Percentiles rank a stretch among this genome's conserved stretches.
phyloP scores from a whole-genome alignment of 2,888 invertebrate species.

The Noctua janthe region DNA sequence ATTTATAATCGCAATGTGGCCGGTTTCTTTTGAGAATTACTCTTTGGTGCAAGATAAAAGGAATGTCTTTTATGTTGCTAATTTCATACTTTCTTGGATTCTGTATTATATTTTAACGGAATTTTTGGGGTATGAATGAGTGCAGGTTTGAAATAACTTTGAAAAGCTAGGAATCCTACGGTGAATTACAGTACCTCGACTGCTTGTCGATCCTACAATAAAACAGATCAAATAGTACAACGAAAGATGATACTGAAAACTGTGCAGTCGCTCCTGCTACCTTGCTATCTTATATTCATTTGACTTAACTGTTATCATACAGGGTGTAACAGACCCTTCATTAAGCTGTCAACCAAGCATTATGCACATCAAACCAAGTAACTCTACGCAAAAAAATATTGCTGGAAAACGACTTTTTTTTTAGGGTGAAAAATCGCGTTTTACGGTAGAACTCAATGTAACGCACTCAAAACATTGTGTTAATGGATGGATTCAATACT shows the following conservation, averaged over 20 bases:
- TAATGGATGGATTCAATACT: too few relatives aligned
- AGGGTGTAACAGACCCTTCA: too few relatives aligned
- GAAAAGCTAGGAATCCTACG: background rate
- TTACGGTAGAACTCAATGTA: too few relatives aligned
- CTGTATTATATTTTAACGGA: slow-evolving; percentile 13
- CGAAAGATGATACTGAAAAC: background rate
- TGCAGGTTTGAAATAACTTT: background rate
- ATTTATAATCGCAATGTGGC: slow-evolving; percentile 36
- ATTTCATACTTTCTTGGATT: slow-evolving; percentile 18
- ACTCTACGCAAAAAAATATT: too few relatives aligned
- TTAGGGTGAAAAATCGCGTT: too few relatives aligned
- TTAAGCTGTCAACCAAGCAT: too few relatives aligned
- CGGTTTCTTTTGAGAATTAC: slow-evolving; percentile 31
- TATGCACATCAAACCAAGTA: too few relatives aligned
- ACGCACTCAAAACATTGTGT: too few relatives aligned
- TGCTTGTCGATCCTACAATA: background rate
- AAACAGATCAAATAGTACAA: background rate
- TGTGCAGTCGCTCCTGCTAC: background rate
- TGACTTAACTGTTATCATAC: background rate
- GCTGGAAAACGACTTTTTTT: too few relatives aligned
- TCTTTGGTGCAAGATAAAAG: slow-evolving; percentile 44
- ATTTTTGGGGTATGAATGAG: background rate
- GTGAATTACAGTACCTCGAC: background rate
- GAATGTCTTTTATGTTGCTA: slow-evolving; percentile 27
- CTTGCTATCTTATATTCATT: background rate